A percentile compares a stretch with the other conserved stretches of the same genome.
phyloP scores from a whole-genome alignment of 2,888 invertebrate species.

The Sphaerophoria rueppellii region DNA sequence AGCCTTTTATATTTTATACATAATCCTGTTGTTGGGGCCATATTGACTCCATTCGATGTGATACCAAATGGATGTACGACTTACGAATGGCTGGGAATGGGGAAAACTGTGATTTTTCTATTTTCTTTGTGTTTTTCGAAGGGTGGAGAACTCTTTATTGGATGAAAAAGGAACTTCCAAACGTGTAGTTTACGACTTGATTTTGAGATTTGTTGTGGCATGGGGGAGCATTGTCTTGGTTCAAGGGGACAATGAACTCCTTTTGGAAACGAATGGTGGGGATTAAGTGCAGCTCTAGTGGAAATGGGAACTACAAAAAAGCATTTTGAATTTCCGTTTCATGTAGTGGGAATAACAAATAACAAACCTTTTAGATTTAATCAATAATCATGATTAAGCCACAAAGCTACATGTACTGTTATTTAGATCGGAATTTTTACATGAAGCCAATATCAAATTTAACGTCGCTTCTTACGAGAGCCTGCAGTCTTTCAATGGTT shows the following conservation, averaged over 20 bases:
- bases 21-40: slow-evolving; percentile 51
- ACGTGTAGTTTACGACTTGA: neutral
- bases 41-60: slow-evolving; percentile 63
- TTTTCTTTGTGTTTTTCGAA: slow-evolving; percentile 13
- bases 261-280: neutral
- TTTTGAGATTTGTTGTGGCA: neutral
- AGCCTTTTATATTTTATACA: slow-evolving; percentile 25
- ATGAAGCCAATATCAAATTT: no score
- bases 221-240: neutral
- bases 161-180: slow-evolving; percentile 1
- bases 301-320: no score
- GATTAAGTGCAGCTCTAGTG: neutral
- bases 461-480: no score
- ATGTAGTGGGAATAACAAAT: no score
- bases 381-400: no score
- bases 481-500: no score
- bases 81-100: slow-evolving; percentile 33
- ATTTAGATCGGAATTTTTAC: no score
- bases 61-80: slow-evolving; percentile 50
- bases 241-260: slow-evolving; percentile 22
- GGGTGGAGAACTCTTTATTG: neutral
- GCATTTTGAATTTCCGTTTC: no score
- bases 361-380: no score
- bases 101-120: slow-evolving; percentile 35
- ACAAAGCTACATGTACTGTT: no score